Evolutionary conservation across 1,140 invertebrate species (phyloP).

Genomic region (Trinorchestia longiramus): DNA sequence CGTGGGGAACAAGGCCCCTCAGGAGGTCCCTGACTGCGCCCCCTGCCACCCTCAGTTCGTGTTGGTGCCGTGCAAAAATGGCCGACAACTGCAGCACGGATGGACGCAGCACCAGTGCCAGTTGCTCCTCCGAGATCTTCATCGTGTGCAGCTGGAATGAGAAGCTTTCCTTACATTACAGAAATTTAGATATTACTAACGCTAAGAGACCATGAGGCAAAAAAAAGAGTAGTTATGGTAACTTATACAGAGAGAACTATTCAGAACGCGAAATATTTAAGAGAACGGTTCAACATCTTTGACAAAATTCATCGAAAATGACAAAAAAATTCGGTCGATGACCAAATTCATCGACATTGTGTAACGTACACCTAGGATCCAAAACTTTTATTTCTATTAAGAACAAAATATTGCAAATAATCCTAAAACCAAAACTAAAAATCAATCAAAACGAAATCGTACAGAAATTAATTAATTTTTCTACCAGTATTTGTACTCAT

Average conservation of each 20-base stretch:
- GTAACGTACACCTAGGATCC: not conserved
- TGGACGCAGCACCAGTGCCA: conserved; percentile 59
- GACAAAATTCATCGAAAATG: not conserved
- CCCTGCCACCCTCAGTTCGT: conserved; percentile 66
- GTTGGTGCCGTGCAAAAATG: conserved; percentile 60
- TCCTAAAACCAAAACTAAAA: too few species aligned
- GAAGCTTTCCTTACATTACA: not conserved
- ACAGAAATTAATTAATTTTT: not conserved
- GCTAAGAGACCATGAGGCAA: not conserved
- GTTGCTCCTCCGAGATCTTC: conserved; percentile 61
- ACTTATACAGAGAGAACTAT: not conserved
- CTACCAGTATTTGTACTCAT: not conserved
- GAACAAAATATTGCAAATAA: too few species aligned
- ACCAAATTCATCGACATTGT: not conserved
- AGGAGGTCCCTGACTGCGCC: conserved; percentile 83
- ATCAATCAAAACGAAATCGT: too few species aligned
- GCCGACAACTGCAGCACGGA: conserved; percentile 57
- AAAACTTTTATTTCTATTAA: not conserved
- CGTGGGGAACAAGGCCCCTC: conserved; percentile 85
- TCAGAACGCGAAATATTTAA: not conserved
- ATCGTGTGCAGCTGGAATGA: conserved; percentile 60
- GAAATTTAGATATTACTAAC: not conserved
- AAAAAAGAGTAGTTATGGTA: not conserved
- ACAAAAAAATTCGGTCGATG: not conserved
- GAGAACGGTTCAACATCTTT: too few species aligned